Percentiles rank a stretch among this genome's conserved stretches.
phyloP scores from a whole-genome alignment of 2,113 vertebrate genomes.

The Glaucidium brasilianum region DNA sequence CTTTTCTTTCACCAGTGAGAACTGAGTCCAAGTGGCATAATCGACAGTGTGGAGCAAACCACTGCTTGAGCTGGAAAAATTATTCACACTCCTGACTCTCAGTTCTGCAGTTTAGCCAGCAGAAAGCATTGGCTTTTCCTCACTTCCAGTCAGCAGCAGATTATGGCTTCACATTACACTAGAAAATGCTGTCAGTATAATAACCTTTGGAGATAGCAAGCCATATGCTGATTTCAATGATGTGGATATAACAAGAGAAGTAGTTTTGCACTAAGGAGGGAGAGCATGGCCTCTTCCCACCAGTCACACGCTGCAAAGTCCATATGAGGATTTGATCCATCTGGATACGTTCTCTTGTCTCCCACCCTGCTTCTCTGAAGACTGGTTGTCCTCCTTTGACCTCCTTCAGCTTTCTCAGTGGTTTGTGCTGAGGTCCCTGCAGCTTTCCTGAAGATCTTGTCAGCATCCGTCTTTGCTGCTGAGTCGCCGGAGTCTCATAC shows the following conservation, averaged over 20 bases:
- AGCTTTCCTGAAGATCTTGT: neutral
- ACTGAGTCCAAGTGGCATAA: neutral
- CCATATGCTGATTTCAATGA: conserved; percentile 46
- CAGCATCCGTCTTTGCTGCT: neutral
- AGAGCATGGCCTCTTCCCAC: neutral
- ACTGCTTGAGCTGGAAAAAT: conserved; percentile 13
- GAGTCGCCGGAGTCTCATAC: neutral
- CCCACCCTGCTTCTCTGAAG: neutral
- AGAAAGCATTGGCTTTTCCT: conserved; percentile 32
- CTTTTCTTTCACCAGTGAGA: conserved; percentile 22
- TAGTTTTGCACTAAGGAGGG: neutral
- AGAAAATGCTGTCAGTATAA: conserved; percentile 20
- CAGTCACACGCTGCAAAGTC: neutral
- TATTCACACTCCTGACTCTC: neutral
- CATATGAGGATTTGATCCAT: neutral
- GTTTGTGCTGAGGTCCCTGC: neutral
- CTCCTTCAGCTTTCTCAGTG: neutral
- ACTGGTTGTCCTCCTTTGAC: neutral
- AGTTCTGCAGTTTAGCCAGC: neutral
- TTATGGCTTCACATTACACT: neutral
- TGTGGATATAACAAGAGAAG: neutral
- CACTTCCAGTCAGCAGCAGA: conserved; percentile 19
- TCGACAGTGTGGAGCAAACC: neutral
- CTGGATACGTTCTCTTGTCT: neutral
- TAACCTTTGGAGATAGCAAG: conserved; percentile 43